phyloP scores from a whole-genome alignment of 2,888 invertebrate species.

The Mongoloraphidia duomilia region DNA sequence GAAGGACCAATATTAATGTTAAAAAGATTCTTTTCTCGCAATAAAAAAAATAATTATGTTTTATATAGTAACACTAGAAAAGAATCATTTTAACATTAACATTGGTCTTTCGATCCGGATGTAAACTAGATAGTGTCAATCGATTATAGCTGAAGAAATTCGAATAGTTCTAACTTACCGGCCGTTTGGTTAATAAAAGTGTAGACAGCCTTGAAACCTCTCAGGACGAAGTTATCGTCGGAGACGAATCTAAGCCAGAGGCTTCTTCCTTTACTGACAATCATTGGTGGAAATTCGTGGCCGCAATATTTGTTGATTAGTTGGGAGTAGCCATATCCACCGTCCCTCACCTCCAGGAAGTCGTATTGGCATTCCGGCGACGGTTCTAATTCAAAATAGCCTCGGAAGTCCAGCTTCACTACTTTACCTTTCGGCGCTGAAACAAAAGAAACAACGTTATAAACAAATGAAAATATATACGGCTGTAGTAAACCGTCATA shows the following conservation, averaged over 20 bases:
- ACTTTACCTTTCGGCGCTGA: conserved; percentile 44
- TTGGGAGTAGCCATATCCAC: conserved; percentile 60
- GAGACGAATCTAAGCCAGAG: conserved; percentile 69
- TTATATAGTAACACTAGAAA: too few species aligned
- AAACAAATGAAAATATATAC: too few species aligned
- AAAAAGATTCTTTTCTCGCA: too few species aligned
- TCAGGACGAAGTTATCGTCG: conserved; percentile 66
- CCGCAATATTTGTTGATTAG: conserved; percentile 57
- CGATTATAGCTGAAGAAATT: too few species aligned
- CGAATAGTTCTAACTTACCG: too few species aligned
- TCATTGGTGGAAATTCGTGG: conserved; percentile 51
- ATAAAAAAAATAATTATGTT: too few species aligned
- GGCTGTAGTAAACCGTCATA: too few species aligned
- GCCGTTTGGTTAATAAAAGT: too few species aligned
- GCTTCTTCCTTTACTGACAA: conserved; percentile 56
- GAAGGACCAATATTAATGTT: too few species aligned
- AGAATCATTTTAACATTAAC: too few species aligned
- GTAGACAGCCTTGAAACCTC: conserved; percentile 66
- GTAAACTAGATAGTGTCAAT: too few species aligned
- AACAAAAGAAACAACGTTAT: conserved; percentile 18
- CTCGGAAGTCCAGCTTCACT: conserved; percentile 65
- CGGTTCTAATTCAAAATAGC: conserved; percentile 59
- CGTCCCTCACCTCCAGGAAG: conserved; percentile 69
- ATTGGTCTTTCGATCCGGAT: too few species aligned
- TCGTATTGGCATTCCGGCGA: conserved; percentile 60